phyloP scores from a whole-genome alignment of 2,113 vertebrate genomes.

The Potamarius usumacintae region DNA sequence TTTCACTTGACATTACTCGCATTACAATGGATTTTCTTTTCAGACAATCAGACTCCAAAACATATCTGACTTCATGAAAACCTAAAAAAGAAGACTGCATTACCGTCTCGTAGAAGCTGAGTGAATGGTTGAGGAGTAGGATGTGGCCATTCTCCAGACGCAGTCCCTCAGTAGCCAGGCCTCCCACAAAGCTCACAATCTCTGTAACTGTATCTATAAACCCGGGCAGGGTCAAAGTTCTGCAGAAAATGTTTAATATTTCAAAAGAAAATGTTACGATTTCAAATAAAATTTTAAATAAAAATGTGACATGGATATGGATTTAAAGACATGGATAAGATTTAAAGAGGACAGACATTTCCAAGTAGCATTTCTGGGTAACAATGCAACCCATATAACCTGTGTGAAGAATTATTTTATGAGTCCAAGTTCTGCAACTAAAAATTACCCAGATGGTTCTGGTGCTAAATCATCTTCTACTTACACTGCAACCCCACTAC shows the following conservation, averaged over 20 bases:
- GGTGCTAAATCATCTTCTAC: neutral
- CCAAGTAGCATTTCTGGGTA: neutral
- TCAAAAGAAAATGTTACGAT: neutral
- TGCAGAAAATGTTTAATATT: conserved; percentile 59
- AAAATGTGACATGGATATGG: neutral
- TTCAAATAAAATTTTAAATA: neutral
- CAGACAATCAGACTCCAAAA: neutral
- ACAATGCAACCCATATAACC: neutral
- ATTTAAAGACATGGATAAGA: neutral
- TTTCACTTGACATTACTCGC: neutral
- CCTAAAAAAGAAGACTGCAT: neutral
- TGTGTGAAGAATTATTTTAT: neutral
- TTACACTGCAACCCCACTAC: too few relatives aligned
- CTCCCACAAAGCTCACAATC: conserved; percentile 81
- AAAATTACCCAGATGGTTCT: neutral
- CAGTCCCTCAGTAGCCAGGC: conserved; percentile 76
- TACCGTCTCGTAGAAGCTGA: conserved; percentile 92
- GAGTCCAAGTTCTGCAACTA: neutral
- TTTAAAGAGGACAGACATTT: neutral
- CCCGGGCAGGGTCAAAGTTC: conserved; percentile 80
- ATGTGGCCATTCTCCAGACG: conserved; percentile 76
- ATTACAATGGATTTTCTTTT: neutral
- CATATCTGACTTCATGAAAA: neutral
- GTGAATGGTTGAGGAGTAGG: conserved; percentile 82
- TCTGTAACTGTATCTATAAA: conserved; percentile 77